Conservation (phyloP, 2,888 invertebrate species). For the Agonopterix subpropinquella region DNA sequence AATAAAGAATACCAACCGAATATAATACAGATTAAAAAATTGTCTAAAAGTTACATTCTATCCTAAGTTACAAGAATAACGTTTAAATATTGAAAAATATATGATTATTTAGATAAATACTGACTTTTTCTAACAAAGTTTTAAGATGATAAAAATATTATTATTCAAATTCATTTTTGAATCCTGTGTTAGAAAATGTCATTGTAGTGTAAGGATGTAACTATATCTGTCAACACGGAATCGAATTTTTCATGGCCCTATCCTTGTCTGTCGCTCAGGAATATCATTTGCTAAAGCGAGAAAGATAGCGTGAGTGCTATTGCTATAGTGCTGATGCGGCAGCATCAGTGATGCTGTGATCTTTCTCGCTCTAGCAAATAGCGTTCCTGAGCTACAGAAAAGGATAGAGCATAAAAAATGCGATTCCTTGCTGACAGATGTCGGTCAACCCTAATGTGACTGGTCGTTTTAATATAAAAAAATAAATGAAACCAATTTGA, state of each 20-base stretch:
- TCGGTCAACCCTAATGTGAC: too few relatives aligned
- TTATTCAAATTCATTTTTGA: neutral
- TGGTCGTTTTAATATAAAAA: too few relatives aligned
- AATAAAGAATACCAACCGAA: constrained; percentile 9
- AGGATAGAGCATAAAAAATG: too few relatives aligned
- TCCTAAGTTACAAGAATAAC: constrained; percentile 14
- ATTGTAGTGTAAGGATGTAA: neutral
- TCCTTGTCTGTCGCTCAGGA: too few relatives aligned
- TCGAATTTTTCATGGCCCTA: neutral
- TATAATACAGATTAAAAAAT: constrained; percentile 6
- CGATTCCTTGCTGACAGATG: too few relatives aligned
- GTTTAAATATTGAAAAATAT: constrained; percentile 19
- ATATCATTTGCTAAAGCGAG: too few relatives aligned
- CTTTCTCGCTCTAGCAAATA: too few relatives aligned
- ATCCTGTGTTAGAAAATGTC: neutral
- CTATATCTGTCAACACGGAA: neutral
- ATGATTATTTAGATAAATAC: neutral
- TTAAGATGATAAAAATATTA: neutral
- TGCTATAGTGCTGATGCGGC: too few relatives aligned
- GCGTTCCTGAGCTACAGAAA: too few relatives aligned
- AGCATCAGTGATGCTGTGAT: too few relatives aligned
- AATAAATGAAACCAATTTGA: too few relatives aligned
- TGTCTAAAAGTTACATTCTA: constrained; percentile 10
- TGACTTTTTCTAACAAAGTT: neutral
- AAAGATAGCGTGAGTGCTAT: too few relatives aligned